These are phyloP conservation scores for Phoxinus dragarum DNA, from an alignment of 2,797 vertebrate genomes.

Conservation along the genomic window DNA sequence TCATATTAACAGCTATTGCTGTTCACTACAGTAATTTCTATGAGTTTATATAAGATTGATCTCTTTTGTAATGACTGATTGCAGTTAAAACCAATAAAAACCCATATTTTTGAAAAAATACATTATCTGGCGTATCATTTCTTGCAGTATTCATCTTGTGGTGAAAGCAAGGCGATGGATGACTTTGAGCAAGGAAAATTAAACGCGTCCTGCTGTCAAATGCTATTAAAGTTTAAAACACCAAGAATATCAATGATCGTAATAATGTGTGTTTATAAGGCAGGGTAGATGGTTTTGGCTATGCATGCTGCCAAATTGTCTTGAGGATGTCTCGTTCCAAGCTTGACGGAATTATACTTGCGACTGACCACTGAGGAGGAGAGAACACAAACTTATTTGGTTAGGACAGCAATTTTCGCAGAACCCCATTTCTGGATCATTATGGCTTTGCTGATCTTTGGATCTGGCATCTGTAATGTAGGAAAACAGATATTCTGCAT, in stretches of 20 bases:
- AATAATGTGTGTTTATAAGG: constrained; percentile 26
- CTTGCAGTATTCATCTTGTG: constrained; percentile 13
- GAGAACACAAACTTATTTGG: constrained; percentile 28
- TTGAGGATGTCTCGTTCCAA: neutral
- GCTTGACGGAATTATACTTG: constrained; percentile 16
- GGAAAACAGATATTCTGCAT: constrained; percentile 20
- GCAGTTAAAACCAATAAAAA: constrained; percentile 99
- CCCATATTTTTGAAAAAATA: constrained; percentile 83
- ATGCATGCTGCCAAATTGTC: neutral
- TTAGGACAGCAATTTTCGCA: constrained; percentile 24
- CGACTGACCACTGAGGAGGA: constrained; percentile 12
- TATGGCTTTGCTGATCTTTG: constrained; percentile 29
- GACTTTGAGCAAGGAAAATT: neutral
- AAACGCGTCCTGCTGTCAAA: neutral
- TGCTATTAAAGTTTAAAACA: neutral
- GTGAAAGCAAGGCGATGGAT: neutral
- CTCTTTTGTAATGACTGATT: constrained; percentile 98
- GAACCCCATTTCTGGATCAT: constrained; percentile 30
- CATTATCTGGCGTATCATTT: constrained; percentile 25
- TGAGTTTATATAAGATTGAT: constrained; percentile 93
- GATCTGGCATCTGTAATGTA: constrained; percentile 20
- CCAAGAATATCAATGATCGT: neutral
- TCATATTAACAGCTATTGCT: constrained; percentile 78
- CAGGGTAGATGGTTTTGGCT: constrained; percentile 9
- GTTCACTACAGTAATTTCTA: constrained; percentile 95